Evolutionary conservation across 2,113 vertebrate genomes (phyloP).

Genomic region (Platycercus adscitus): DNA sequence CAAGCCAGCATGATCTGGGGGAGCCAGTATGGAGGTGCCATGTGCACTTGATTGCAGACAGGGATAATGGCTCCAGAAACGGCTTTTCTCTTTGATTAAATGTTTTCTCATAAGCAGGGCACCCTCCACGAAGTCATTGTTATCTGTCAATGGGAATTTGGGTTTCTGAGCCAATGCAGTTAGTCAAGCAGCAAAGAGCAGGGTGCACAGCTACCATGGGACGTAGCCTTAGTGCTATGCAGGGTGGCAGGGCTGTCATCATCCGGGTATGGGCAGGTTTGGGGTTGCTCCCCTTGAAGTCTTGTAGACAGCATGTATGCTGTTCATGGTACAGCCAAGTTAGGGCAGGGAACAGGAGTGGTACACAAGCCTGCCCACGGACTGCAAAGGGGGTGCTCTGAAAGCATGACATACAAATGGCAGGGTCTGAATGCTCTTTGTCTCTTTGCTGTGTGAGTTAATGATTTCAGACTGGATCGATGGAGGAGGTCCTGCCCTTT

Average conservation of each 20-base stretch:
- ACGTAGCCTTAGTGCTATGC: neutral
- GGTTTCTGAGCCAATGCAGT: neutral
- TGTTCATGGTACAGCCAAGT: accelerated
- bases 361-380: accelerated
- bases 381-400: neutral
- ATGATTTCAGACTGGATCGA: neutral
- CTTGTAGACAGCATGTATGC: accelerated
- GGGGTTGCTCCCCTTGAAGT: too few relatives aligned
- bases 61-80: neutral
- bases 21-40: too few relatives aligned
- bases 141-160: neutral
- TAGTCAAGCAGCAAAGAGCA: neutral
- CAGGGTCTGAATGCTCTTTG: neutral
- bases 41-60: neutral
- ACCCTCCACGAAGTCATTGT: accelerated
- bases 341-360: neutral
- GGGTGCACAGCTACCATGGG: neutral
- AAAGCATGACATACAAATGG: accelerated
- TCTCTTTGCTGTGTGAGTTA: neutral
- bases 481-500: neutral
- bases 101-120: neutral
- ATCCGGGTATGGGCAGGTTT: neutral
- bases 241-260: neutral
- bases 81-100: accelerated
- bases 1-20: neutral